Percentiles rank a stretch among this genome's conserved stretches.
Evolutionary conservation across 2,888 invertebrate species (phyloP).

Genomic region (Linyphia triangularis): DNA sequence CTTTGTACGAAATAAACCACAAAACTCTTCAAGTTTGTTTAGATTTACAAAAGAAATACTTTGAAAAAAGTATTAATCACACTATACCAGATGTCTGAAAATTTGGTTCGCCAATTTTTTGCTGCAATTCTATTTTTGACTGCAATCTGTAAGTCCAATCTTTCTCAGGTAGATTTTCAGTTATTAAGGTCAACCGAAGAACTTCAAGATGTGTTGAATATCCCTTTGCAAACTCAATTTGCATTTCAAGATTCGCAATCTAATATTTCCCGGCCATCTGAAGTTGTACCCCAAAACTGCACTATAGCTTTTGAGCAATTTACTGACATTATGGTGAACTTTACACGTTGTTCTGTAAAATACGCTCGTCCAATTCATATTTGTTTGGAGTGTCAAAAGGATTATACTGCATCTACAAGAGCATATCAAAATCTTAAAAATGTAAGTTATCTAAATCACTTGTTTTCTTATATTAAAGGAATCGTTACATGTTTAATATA

Average conservation of each 20-base stretch:
- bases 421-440: constrained; percentile 8
- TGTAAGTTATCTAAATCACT: neutral
- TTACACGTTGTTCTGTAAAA: constrained; percentile 27
- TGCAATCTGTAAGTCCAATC: neutral
- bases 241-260: neutral
- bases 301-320: constrained; percentile 22
- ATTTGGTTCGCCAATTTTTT: neutral
- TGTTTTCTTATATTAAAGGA: no score
- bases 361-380: constrained; percentile 45
- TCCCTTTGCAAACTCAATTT: neutral
- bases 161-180: neutral
- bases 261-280: neutral
- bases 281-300: constrained; percentile 10
- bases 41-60: no score
- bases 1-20: no score
- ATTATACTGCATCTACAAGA: neutral
- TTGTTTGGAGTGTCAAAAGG: constrained; percentile 19
- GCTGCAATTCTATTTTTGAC: neutral
- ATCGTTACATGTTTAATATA: no score
- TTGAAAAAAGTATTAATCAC: no score
- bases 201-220: neutral
- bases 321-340: constrained; percentile 12
- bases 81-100: neutral
- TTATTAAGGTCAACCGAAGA: neutral
- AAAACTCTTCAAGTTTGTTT: no score